Evolutionary conservation across 2,113 vertebrate genomes (phyloP), one percentile per base, ranked within the genome.

Genomic region (Corydoras maculifer): DNA sequence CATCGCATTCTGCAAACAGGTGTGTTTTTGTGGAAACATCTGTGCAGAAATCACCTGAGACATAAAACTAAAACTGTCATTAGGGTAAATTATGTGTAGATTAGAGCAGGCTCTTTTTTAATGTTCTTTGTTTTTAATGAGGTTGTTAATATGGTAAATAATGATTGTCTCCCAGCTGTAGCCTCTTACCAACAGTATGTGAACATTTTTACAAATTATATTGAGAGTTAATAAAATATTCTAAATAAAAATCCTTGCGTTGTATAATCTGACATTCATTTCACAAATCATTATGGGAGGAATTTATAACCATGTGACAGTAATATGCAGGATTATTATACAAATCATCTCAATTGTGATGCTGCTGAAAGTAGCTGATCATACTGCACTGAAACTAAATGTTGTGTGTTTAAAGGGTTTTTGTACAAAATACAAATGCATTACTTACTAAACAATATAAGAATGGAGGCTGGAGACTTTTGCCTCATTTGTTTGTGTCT

Each of bases 61-160:
- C 51, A 54, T 58, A 49, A 72, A 62, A 82, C 72, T 88, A 74
- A 83, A 85, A 88, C 80, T 91, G 81, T 86, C 84, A 80, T 86
- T 90, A 87, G 82, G 86, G 25, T 70, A 85, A 76, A 84, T 81
- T 73, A 70, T 62, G 72, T 73, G 72, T 76, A 48, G 73, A 86
- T 81, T 88, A 90, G 84, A 86, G 83, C 85, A 86, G 85, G 86
- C 87, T 90, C 86, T 79, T 65, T 80, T 85, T 83, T 77, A 82
- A 8, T 12, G 80, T 74, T 68, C 75, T 79, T 74, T 84, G 76
- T 86, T 79, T 83, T 68, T 68, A 70, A 65, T 62, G 74, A 75
- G 68, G 65, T 68, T 88, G 84, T 88, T 86, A 83, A 91, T 91
- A 90, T 90, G 85, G 90, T 93, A 91, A 87, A 91, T 90, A 92